A percentile compares a stretch with the other conserved stretches of the same genome.
These are phyloP conservation scores for Brachypterus glaber DNA, from an alignment of 2,888 invertebrate species.

Conservation along the genomic window DNA sequence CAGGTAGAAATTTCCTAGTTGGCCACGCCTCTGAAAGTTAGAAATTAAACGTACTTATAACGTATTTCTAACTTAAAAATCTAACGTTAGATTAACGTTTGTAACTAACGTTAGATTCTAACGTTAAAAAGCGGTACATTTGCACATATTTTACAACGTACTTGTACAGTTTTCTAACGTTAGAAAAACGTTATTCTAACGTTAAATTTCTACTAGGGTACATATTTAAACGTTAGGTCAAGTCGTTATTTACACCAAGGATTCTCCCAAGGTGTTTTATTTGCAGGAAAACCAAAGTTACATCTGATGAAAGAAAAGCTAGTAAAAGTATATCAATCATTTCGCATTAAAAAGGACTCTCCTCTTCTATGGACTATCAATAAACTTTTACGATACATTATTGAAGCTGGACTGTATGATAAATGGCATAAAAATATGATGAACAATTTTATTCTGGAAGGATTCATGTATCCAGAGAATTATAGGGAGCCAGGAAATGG, in stretches of 20 bases:
- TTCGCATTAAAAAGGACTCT: not conserved
- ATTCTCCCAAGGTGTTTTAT: not conserved
- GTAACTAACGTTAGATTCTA: too few species aligned
- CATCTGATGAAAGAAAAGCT: conserved; percentile 13
- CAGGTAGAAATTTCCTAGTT: too few species aligned
- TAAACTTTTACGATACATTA: not conserved
- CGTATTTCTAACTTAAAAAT: too few species aligned
- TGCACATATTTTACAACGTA: too few species aligned
- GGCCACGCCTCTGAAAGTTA: too few species aligned
- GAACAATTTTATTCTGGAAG: not conserved
- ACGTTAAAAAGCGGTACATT: too few species aligned
- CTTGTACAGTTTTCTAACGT: too few species aligned
- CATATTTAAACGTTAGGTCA: not conserved
- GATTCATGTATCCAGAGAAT: not conserved
- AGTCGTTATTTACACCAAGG: not conserved
- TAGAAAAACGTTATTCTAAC: too few species aligned
- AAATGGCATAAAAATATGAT: not conserved
- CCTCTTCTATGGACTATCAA: not conserved
- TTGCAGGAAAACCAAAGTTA: conserved; percentile 13
- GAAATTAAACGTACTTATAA: too few species aligned
- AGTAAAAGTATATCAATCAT: conserved; percentile 5
- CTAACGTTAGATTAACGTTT: too few species aligned
- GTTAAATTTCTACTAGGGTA: too few species aligned
- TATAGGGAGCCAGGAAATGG: not conserved
- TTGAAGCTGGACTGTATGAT: not conserved